Evolutionary conservation across 2,113 vertebrate genomes (phyloP), one percentile per base, ranked within the genome.

Genomic region (Cairina moschata): DNA sequence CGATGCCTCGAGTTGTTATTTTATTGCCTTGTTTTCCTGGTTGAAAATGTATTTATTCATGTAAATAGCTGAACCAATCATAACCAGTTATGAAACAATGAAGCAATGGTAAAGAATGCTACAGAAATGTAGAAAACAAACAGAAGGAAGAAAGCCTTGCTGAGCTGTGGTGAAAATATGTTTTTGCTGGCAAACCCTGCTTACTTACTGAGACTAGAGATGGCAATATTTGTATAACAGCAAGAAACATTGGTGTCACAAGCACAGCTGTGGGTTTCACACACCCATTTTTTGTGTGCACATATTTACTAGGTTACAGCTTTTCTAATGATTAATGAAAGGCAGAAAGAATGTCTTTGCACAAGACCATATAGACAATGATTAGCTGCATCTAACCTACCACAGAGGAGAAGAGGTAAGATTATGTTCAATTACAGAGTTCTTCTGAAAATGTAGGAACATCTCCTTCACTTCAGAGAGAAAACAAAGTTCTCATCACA

Each of bases 321-420:
- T 91, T 94, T 91, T 94, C 54, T 75, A 94, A 84, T 78, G 32
- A 85, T 76, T 91, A 90, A n/a, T 58, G 15, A 91, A 86, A 9
- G 22, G 28, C 13, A n/a, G 87, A 55, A 50, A 20, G 4, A 82
- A 83, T 71, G 62, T 55, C 11, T 54, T 55, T 86, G 38, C 12
- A 31, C 46, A 25, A 93, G 62, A 90, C 22, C 38, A 46, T 26
- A 63, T 21, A 82, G 23, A 74, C 21, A 88, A 73, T 68, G 40
- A 63, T 31, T 34, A 80, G 26, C 25, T 89, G 60, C 40, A 73
- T 12, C 29, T 42, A 83, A 21, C 17, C 17, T 44, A 54, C 14
- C 14, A 60, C 13, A 72, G 44, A 38, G 77, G 50, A 44, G 66
- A 52, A 46, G 2, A 73, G 8, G 77, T 91, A 63, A 67, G 13